These are phyloP conservation scores for Ceratosolen fusciceps DNA, from an alignment of 1,140 invertebrate species.

Conservation along the genomic window DNA sequence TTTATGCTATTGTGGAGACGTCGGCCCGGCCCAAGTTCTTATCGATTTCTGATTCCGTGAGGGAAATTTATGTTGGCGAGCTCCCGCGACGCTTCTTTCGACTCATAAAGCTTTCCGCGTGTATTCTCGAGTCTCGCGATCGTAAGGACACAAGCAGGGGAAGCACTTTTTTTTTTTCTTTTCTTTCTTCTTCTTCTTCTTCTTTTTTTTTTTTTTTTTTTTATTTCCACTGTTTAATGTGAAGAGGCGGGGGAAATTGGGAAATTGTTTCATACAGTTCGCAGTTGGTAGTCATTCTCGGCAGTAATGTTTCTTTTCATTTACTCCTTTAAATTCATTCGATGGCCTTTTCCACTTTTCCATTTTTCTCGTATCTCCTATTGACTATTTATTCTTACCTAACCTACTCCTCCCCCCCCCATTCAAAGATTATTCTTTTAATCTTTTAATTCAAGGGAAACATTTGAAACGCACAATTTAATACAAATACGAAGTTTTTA, in stretches of 20 bases:
- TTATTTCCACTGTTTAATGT: slow-evolving; percentile 9
- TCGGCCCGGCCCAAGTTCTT: slow-evolving; percentile 20
- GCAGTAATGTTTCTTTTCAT: background rate
- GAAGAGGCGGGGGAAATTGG: background rate
- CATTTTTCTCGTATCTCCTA: too few relatives aligned
- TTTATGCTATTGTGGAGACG: background rate
- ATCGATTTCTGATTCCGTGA: slow-evolving; percentile 39
- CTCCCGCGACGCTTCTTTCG: slow-evolving; percentile 14
- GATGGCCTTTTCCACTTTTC: background rate
- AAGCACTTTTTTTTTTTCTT: background rate
- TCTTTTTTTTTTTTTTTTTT: too few relatives aligned
- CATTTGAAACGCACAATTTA: too few relatives aligned
- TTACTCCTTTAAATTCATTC: background rate
- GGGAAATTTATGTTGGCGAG: slow-evolving; percentile 30
- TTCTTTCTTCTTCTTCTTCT: too few relatives aligned
- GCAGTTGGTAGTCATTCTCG: background rate
- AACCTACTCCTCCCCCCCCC: too few relatives aligned
- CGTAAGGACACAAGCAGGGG: background rate
- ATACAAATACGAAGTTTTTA: too few relatives aligned
- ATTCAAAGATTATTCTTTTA: too few relatives aligned
- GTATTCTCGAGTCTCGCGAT: slow-evolving; percentile 11
- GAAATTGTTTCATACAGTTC: slow-evolving; percentile 4
- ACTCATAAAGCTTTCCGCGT: slow-evolving; percentile 30
- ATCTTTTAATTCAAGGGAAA: too few relatives aligned
- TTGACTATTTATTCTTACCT: too few relatives aligned